Evolutionary conservation across 2,113 vertebrate genomes (phyloP).

Genomic region (Sisor rabdophorus): DNA sequence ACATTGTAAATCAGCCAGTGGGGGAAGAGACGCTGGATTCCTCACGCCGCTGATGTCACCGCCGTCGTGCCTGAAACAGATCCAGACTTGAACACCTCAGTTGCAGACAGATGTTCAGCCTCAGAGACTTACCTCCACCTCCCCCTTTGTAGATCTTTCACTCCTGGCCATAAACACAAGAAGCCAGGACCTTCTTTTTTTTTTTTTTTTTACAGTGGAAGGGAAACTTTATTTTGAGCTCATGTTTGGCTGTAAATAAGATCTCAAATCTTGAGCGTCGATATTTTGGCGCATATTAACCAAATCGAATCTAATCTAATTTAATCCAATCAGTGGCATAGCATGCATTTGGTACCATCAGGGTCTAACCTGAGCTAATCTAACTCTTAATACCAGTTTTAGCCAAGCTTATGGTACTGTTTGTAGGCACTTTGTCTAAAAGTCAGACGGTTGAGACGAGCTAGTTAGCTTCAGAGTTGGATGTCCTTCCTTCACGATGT

Average conservation of each 20-base stretch:
- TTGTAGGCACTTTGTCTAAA: too few species aligned
- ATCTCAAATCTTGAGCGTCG: neutral
- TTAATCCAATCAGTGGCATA: too few species aligned
- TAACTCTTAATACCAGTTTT: too few species aligned
- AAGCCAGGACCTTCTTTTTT: too few species aligned
- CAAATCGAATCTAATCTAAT: too few species aligned
- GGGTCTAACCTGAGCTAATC: too few species aligned
- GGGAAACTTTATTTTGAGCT: neutral
- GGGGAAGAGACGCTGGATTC: constrained; percentile 63
- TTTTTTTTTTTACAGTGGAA: neutral
- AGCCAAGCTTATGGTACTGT: too few species aligned
- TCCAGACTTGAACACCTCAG: constrained; percentile 69
- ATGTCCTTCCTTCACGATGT: too few species aligned
- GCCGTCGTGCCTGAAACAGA: constrained; percentile 63
- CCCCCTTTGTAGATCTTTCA: constrained; percentile 1
- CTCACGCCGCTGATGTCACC: constrained; percentile 68
- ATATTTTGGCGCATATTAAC: neutral
- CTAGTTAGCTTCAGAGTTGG: too few species aligned
- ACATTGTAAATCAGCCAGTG: constrained; percentile 62
- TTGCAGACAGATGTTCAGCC: constrained; percentile 68
- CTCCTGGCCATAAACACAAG: neutral
- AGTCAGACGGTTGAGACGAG: too few species aligned
- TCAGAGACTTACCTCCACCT: constrained; percentile 31
- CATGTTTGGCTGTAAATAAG: neutral
- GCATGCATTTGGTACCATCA: too few species aligned